Conservation (phyloP, 2,797 vertebrate species). For the Ceryle rudis region DNA sequence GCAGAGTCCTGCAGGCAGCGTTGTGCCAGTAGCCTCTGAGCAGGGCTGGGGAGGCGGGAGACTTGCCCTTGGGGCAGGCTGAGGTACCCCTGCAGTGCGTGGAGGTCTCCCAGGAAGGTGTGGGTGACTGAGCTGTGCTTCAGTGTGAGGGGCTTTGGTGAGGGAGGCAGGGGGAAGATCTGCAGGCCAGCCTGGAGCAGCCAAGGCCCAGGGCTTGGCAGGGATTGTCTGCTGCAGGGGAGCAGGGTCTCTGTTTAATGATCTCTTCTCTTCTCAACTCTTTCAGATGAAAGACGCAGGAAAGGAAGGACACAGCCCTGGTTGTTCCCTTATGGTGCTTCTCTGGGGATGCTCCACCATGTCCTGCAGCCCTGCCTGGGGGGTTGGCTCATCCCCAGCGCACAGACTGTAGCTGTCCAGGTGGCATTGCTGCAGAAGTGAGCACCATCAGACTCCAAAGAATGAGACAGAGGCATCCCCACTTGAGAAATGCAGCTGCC, state of each 20-base stretch:
- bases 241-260: neutral
- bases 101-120: fast-evolving
- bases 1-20: neutral
- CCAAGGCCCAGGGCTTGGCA: no score
- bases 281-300: conserved; percentile 43
- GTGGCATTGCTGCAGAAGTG: neutral
- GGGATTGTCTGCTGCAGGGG: neutral
- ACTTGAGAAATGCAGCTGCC: neutral
- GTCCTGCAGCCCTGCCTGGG: neutral
- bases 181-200: neutral
- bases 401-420: neutral
- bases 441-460: neutral
- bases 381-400: neutral
- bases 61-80: neutral
- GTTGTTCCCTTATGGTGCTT: neutral
- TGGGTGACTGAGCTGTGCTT: neutral
- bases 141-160: fast-evolving
- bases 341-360: neutral
- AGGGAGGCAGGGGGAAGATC: neutral
- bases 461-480: neutral
- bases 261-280: conserved; percentile 24
- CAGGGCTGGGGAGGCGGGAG: neutral
- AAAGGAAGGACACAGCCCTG: neutral
- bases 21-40: conserved; percentile 26
- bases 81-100: fast-evolving